Base-by-base conservation (phyloP, 1,140 invertebrate species). In the Rhopalosiphum maidis region DNA sequence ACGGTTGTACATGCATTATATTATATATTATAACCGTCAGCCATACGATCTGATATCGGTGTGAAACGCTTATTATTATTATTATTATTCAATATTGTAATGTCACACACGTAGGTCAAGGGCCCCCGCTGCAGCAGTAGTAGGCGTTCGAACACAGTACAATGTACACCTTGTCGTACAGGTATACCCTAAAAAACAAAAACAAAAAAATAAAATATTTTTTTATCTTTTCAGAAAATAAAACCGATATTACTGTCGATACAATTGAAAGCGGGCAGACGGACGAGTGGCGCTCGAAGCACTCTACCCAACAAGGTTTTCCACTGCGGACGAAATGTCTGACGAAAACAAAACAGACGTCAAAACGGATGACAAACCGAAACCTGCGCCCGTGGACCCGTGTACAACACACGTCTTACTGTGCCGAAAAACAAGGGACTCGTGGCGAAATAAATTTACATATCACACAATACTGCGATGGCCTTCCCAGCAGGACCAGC, bases 91-190 rank as follows among this genome's bases (percentile, higher is more conserved):
- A 89, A 54, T 23, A 54, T 23, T 89, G 23, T 54, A 9, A 37
- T 89, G n/a, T 51, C 46, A 54, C 87, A 87, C 5, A 35, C 86
- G 86, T 88, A 48, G 86, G 85, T 87, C 85, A 87, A 87, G 85
- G 85, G 85, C 25, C 85, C 85, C 43, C 30, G 25, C 25, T 30
- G 23, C 60, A n/a, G 60, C 30, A n/a, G 60, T 77, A 18, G 37
- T 85, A 43, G 83, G 37, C 23, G 82, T 85, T 43, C 23, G 37
- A 85, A 85, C 37, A 41, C n/a, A 37, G 22, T n/a, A 37, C 77
- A 83, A 21, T 83, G 77, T 6, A 18, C n/a, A 5, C 4, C 2
- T 1, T 21, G 22, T 9, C 37, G 82, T 5, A 77, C n/a, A 54
- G 54, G 54, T 54, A 48, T 48, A 68, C 60, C 25, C 30, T 30